Base-by-base conservation (phyloP, 2,888 invertebrate genomes). In the Antheraea assamensis region DNA sequence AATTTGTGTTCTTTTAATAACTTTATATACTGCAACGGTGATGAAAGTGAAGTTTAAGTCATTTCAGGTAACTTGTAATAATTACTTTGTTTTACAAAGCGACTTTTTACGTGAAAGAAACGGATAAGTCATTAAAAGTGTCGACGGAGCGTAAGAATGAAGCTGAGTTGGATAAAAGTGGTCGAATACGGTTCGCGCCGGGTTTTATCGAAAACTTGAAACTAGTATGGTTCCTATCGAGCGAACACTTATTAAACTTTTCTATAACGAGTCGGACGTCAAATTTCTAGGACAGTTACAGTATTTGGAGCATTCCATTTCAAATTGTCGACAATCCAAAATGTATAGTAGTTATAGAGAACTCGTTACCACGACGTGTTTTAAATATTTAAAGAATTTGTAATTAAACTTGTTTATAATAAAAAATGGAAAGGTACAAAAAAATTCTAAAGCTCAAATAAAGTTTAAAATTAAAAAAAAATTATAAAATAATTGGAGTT, bases 61-160 rank as follows among this genome's bases (percentile, higher is more conserved):
- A 68, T 68, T n/a, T 68, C 27, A 64, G 61, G 61, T 64, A 27
- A 61, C 61, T 61, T 24, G 2, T 47, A 75, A 72, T 61, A 71
- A 79, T 76, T 78, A 82, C 76, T 80, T 80, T 83, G 81, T 79
- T 82, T 80, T 77, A 79, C 74, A 73, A 77, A 58, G 70, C 35
- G 68, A 35, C 85, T 86, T 84, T 84, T 81, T 78, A 81, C 82
- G 83, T 79, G 82, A 85, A 86, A 85, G 90, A 90, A 87, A 85
- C 85, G 88, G 90, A 90, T 90, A 92, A 93, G 92, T 93, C 92
- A 93, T 93, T 93, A 93, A 92, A 93, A 92, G 88, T 91, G 88
- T 87, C 88, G 86, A 86, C 87, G 88, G 83, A 92, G 91, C 91
- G 91, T 88, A 88, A 90, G 88, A 90, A 89, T 88, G 84, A 88